Percentiles rank a stretch among this genome's conserved stretches.
Evolutionary conservation across 2,113 vertebrate genomes (phyloP).

Genomic region (Corythaixoides concolor): DNA sequence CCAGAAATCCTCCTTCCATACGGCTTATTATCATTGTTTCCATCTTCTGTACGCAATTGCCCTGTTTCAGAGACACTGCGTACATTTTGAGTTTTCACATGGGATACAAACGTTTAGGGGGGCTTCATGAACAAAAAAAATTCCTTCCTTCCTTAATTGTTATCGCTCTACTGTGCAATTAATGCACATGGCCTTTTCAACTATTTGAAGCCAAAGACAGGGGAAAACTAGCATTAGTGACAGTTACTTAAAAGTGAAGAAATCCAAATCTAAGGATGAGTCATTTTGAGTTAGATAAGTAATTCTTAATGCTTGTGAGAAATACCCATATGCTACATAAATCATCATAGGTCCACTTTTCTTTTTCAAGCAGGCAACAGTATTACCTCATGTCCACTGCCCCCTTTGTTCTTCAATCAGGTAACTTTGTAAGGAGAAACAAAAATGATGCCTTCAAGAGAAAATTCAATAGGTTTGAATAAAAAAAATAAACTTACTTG

Average conservation of each 20-base stretch:
- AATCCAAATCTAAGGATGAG: not conserved
- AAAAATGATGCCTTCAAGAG: not conserved
- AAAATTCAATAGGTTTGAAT: not conserved
- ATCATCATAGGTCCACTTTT: not conserved
- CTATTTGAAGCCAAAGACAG: not conserved
- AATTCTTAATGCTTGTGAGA: not conserved
- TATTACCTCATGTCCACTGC: not conserved
- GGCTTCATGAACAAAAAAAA: not conserved
- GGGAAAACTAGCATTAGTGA: not conserved
- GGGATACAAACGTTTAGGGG: accelerated
- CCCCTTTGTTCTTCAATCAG: not conserved
- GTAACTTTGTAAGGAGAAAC: not conserved
- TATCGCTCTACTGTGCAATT: not conserved
- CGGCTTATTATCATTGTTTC: not conserved
- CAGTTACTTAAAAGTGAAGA: not conserved
- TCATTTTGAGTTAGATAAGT: not conserved
- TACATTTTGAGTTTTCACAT: not conserved
- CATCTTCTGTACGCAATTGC: not conserved
- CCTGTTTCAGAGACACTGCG: not conserved
- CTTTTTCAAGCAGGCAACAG: not conserved
- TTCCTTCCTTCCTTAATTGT: not conserved
- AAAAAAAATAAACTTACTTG: not conserved
- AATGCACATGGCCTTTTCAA: not conserved
- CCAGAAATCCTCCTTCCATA: not conserved
- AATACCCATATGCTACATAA: not conserved